These are phyloP conservation scores for Linepithema humile DNA, from an alignment of 1,140 invertebrate species.

Conservation along the genomic window DNA sequence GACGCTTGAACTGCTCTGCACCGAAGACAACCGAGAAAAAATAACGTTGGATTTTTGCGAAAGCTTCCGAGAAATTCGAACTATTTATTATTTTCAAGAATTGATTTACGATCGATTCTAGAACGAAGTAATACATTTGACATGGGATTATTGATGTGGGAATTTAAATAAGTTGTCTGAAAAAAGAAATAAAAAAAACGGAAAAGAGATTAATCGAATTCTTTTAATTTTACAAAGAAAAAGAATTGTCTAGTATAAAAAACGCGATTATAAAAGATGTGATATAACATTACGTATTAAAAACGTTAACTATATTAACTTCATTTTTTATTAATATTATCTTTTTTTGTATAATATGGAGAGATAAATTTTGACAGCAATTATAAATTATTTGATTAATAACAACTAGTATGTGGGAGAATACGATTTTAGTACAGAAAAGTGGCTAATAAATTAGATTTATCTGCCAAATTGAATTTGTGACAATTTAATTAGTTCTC, in stretches of 20 bases:
- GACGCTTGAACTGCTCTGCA: not conserved
- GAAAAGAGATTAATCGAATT: not conserved
- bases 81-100: conserved; percentile 45
- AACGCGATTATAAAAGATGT: not conserved
- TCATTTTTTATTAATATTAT: not conserved
- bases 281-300: not conserved
- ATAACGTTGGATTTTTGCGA: conserved; percentile 22
- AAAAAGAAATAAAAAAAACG: not conserved
- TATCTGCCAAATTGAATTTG: not conserved
- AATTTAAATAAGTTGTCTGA: conserved; percentile 20
- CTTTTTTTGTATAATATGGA: not conserved
- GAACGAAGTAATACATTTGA: conserved; percentile 9
- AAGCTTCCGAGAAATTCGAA: conserved; percentile 10
- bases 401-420: not conserved
- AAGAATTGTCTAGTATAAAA: not conserved
- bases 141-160: conserved; percentile 15
- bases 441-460: not conserved
- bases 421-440: not conserved
- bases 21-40: conserved; percentile 3
- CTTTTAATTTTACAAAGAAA: not conserved
- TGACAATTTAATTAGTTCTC: conserved; percentile 27
- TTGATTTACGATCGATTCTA: conserved; percentile 32
- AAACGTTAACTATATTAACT: not conserved
- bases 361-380: not conserved
- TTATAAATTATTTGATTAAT: not conserved